A percentile compares a stretch with the other conserved stretches of the same genome.
These are phyloP conservation scores for Notiomystis cincta DNA, from an alignment of 2,113 vertebrate species.

Conservation along the genomic window DNA sequence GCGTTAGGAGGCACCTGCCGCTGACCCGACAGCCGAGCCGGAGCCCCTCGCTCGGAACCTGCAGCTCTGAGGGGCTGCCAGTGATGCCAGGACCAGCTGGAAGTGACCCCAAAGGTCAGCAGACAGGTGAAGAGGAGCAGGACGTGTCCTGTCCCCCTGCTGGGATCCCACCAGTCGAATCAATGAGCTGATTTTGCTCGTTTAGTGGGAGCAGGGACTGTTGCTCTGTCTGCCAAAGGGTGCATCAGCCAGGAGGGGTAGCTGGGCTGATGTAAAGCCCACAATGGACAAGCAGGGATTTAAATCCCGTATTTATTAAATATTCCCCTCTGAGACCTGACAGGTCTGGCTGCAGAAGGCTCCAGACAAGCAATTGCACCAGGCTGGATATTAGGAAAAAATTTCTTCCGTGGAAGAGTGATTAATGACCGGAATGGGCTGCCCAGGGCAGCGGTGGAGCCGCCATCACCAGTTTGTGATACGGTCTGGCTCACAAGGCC, in stretches of 20 bases:
- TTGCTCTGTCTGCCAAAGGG: accelerated
- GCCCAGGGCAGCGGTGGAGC: background rate
- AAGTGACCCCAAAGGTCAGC: background rate
- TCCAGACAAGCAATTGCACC: background rate
- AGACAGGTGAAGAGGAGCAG: background rate
- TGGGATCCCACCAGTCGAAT: accelerated
- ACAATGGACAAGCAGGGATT: background rate
- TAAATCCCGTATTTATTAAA: background rate
- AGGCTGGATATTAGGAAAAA: background rate
- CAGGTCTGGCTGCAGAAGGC: background rate
- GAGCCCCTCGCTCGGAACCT: slow-evolving; percentile 24
- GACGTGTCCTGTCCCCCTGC: accelerated
- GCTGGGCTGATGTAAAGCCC: background rate
- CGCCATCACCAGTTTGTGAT: background rate
- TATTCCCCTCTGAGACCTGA: accelerated
- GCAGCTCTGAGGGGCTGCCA: background rate
- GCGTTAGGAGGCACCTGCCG: slow-evolving; percentile 12
- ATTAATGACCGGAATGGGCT: background rate
- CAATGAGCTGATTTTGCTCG: accelerated
- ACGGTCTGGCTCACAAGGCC: accelerated
- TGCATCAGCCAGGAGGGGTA: accelerated
- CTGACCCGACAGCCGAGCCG: background rate
- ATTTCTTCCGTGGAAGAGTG: background rate
- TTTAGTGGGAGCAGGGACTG: background rate
- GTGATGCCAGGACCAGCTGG: accelerated